Base-by-base conservation (phyloP, 2,797 vertebrate genomes). In the Tapirus indicus region DNA sequence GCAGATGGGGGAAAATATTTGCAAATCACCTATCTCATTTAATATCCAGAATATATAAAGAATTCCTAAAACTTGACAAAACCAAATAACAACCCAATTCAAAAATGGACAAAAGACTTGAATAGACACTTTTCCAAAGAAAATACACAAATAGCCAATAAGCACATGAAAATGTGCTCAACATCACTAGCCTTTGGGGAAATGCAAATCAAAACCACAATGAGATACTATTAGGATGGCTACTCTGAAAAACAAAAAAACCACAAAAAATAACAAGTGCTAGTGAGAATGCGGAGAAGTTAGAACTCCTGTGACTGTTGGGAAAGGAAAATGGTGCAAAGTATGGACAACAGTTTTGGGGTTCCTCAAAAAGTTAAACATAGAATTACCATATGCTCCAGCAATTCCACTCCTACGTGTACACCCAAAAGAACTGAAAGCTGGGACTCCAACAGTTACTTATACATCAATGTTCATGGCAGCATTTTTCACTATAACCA, bases 1-100 rank as follows among this genome's bases (percentile, higher is more conserved):
- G 72, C 32, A 79, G 71, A 64, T 38, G n/a, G 12, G 27, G 66
- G 72, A 89, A 88, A 92, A 69, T 71, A 68, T 66, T 92, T 79
- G 3, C 14, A 87, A 78, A 88, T 72, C 8, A 72, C 2, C 0
- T 68, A 44, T 87, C 32, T 74, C 14, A 13, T 78, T 54, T 66
- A 79, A 72, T 92, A 94, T 29, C 29, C 6, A 86, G 75, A 88
- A 78, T 74, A 69, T 25, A 88, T 38, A 94, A 77, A 97, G 25
- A 96, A 88, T 49, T 66, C 52, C 14, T 87, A 87, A 87, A 84
- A 87, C 27, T 54, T 69, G 95, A 52, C 47, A 87, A 78, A 13
- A 74, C 17, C 27, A 79, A 35, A 89, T 38, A 74, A 82, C 66
- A 82, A 83, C 18, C 6, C 82, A 52, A 29, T 83, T 86, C 27